Base-by-base conservation (phyloP, 2,797 vertebrate species). In the Halcyon badia region DNA sequence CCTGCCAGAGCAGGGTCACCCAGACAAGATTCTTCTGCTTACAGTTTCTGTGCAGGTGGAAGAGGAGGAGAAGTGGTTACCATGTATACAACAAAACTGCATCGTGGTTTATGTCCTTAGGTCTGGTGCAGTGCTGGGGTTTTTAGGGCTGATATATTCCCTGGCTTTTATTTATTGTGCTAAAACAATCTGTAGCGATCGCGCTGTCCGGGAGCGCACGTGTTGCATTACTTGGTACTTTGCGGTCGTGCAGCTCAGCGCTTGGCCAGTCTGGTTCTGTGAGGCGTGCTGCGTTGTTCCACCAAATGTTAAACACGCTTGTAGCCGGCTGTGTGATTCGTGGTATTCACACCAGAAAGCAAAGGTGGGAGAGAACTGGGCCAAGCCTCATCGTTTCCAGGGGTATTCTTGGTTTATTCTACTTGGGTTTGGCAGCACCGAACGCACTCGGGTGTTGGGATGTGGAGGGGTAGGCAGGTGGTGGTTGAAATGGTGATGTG, bases 181-280 rank as follows among this genome's bases (percentile, higher is more conserved):
- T 92, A 68, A 57, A 69, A 28, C 25, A 17, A 15, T 6, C 49
- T 42, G 51, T 2, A 75, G 80, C 3, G 1, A 5, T 28, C 12
- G 57, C 52, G n/a, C 30, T 46, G 12, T 18, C 5, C 1, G 2
- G 4, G 5, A 11, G 9, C 20, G 21, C 9, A 4, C 22, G 3
- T 0, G 0, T 3, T 31, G 52, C 6, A 0, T n/a, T 61, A 6
- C 26, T 65, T 51, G 0, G 0, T 61, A 3, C n/a, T 61, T 28
- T 7, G 24, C 21, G 20, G 30, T 18, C 21, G 30, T 56, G 41
- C 31, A 31, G 70, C 57, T 37, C 62, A 18, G 6, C 13, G 0
- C 30, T 57, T n/a, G 56, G 6, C 5, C 5, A 20, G 26, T 10
- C 39, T 65, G 2, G 5, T 11, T 26, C 65, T 14, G 9, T 5